Evolutionary conservation across 2,888 invertebrate species (phyloP), one percentile per base, ranked within the genome.

Genomic region (Proisotoma minuta): DNA sequence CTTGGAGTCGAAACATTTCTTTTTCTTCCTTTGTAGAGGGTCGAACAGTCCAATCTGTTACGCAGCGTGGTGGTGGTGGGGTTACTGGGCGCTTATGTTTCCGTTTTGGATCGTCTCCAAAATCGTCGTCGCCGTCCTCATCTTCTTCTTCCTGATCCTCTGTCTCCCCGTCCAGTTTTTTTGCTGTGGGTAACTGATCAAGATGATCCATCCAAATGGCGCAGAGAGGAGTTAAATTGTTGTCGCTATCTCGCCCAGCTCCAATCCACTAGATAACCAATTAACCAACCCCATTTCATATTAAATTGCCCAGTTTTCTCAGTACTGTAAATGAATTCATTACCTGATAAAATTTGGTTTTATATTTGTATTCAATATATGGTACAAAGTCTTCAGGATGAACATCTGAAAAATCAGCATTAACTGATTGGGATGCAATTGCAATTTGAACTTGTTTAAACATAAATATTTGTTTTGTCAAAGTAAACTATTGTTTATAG

Each of bases 241-340:
- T 72, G 48, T 73, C 73, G 39, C 71, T 66, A 51, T 96, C 95
- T 3, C 95, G 82, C 0, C 94, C 94, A 4, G 91, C 91, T 1
- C 95, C 95, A 65, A 95, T 95, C 96, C 96, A 96, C 75, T 90
- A 88, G 78, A 90, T 91, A 24, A 23, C n/a, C 20, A 47, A 26
- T 29, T 47, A 10, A 57, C 48, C 4, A n/a, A n/a, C n/a, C n/a
- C n/a, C n/a, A n/a, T n/a, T n/a, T n/a, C n/a, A n/a, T n/a, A n/a
- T n/a, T n/a, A n/a, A n/a, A n/a, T n/a, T n/a, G n/a, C n/a, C n/a
- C n/a, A n/a, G n/a, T n/a, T n/a, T n/a, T n/a, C n/a, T n/a, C n/a
- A n/a, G n/a, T n/a, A n/a, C n/a, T n/a, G n/a, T n/a, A n/a, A n/a
- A n/a, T n/a, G n/a, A n/a, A n/a, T n/a, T 12, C 71, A 89, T 88